Conservation (phyloP, 2,888 invertebrate species). For the Melangyna quadrimaculata region DNA sequence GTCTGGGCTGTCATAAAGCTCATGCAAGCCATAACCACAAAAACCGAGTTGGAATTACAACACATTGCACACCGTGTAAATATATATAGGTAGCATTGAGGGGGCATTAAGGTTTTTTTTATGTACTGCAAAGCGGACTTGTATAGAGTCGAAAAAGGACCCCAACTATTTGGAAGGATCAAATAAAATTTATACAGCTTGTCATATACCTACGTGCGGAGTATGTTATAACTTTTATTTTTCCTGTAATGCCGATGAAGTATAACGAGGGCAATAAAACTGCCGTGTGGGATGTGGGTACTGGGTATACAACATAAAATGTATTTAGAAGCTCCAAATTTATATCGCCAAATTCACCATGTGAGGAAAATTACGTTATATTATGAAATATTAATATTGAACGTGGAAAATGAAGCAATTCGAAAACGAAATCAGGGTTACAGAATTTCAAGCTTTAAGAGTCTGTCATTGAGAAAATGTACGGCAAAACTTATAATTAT, state of each 20-base stretch:
- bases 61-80: conserved; percentile 23
- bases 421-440: background rate
- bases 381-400: background rate
- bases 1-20: conserved; percentile 37
- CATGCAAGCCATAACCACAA: conserved; percentile 39
- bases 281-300: background rate
- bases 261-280: conserved; percentile 7
- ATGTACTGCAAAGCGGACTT: background rate
- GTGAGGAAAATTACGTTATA: background rate
- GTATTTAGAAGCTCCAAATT: background rate
- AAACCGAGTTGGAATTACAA: conserved; percentile 46
- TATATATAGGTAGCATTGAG: conserved; percentile 32
- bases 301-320: no score
- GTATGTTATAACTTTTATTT: conserved; percentile 22
- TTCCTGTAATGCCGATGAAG: conserved; percentile 26
- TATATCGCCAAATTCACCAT: background rate
- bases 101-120: conserved; percentile 21
- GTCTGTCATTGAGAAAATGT: background rate
- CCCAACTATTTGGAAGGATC: conserved; percentile 12
- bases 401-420: background rate
- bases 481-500: no score
- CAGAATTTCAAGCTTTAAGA: background rate
- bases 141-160: background rate
- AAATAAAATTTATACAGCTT: conserved; percentile 42
- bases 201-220: background rate